phyloP scores from a whole-genome alignment of 2,113 vertebrate species.

The Rousettus leschenaultii region DNA sequence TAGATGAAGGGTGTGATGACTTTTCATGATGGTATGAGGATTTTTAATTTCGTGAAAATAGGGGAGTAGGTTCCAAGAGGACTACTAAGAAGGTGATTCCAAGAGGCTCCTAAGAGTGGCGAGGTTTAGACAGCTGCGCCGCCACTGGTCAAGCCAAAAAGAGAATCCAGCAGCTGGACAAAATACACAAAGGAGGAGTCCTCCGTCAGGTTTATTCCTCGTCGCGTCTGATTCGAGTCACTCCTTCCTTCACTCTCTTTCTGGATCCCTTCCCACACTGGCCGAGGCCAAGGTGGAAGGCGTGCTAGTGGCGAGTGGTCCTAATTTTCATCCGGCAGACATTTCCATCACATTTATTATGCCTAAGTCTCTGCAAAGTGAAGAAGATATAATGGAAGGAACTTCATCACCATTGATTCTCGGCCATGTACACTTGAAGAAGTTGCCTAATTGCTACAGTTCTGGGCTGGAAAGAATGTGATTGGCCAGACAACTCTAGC shows the following conservation, averaged over 20 bases:
- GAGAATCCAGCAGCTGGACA: neutral
- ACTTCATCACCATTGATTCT: constrained; percentile 67
- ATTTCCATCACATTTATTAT: constrained; percentile 59
- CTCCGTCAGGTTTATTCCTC: neutral
- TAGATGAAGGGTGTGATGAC: neutral
- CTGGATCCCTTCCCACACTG: neutral
- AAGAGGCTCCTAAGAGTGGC: neutral
- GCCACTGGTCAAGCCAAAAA: neutral
- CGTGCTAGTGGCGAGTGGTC: constrained; percentile 26
- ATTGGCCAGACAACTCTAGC: neutral
- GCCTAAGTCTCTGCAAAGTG: constrained; percentile 62
- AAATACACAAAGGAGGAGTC: neutral
- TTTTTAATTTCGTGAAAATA: constrained; percentile 31
- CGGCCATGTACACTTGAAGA: constrained; percentile 70
- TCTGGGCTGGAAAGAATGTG: neutral
- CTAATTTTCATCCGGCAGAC: constrained; percentile 61
- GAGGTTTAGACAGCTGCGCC: neutral
- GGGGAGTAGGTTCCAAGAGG: neutral
- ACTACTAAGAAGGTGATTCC: neutral
- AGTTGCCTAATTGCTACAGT: constrained; percentile 60
- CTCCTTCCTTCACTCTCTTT: neutral
- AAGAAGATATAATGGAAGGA: constrained; percentile 65
- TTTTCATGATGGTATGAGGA: neutral
- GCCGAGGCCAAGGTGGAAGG: neutral
- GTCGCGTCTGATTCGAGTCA: neutral